Evolutionary conservation across 2,888 invertebrate species (phyloP).

Genomic region (Timema podura): DNA sequence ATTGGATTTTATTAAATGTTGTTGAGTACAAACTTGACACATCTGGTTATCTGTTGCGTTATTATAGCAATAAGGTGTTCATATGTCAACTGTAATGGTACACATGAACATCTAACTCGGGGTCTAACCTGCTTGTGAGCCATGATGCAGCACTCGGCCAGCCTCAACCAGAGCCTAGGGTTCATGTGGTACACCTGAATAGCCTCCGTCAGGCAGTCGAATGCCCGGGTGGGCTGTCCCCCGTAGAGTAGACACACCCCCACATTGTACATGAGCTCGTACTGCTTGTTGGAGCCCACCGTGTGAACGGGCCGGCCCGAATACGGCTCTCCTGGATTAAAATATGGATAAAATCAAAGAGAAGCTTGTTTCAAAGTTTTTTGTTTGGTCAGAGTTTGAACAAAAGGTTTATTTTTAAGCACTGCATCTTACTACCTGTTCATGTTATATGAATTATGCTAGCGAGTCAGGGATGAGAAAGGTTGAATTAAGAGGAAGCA

Average conservation of each 20-base stretch:
- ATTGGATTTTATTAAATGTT: no score
- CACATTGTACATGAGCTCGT: slow-evolving; percentile 72
- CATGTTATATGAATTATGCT: no score
- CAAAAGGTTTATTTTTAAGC: no score
- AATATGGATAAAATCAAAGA: neutral
- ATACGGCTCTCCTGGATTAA: slow-evolving; percentile 39
- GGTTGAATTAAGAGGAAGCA: no score
- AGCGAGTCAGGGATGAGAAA: no score
- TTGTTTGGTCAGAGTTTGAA: no score
- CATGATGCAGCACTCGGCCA: slow-evolving; percentile 89
- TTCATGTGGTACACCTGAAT: slow-evolving; percentile 82
- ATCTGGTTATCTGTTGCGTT: no score
- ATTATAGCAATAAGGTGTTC: no score
- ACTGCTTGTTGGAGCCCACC: slow-evolving; percentile 57
- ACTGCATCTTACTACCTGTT: no score
- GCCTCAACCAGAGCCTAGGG: slow-evolving; percentile 84
- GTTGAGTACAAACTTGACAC: no score
- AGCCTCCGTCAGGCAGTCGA: slow-evolving; percentile 85
- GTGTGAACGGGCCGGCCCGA: slow-evolving; percentile 57
- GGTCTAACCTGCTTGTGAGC: slow-evolving; percentile 56
- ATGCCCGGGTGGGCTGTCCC: slow-evolving; percentile 77
- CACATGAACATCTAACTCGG: no score
- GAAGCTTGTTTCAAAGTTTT: neutral
- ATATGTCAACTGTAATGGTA: no score
- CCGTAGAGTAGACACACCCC: slow-evolving; percentile 80